Evolutionary conservation across 2,888 invertebrate species (phyloP).

Genomic region (Tubulanus polymorphus): DNA sequence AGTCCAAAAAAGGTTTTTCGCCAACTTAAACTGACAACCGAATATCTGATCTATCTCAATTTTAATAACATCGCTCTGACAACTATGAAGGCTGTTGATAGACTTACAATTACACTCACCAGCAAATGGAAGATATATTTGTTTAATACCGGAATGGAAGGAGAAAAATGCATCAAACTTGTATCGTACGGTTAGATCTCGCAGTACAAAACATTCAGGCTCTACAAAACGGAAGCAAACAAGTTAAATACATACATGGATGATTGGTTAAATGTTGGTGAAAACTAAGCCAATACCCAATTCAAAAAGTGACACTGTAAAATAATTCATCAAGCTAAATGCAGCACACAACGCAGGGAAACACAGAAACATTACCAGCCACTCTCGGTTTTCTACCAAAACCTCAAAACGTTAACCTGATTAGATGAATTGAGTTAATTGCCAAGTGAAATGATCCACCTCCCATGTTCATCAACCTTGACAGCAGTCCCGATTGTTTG

Average conservation of each 20-base stretch:
- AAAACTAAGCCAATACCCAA: neutral
- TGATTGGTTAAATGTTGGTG: neutral
- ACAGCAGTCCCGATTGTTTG: too few relatives aligned
- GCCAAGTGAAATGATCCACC: too few relatives aligned
- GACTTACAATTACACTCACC: slow-evolving; percentile 30
- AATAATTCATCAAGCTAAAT: neutral
- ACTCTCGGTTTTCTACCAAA: too few relatives aligned
- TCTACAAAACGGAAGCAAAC: slow-evolving; percentile 29
- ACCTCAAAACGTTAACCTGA: too few relatives aligned
- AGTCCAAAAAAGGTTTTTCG: too few relatives aligned
- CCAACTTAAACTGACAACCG: too few relatives aligned
- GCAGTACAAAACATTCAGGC: slow-evolving; percentile 35
- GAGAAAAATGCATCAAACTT: slow-evolving; percentile 45
- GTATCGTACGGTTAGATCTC: slow-evolving; percentile 26
- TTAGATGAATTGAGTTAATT: too few relatives aligned
- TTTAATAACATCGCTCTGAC: too few relatives aligned
- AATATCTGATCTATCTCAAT: too few relatives aligned
- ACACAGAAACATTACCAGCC: too few relatives aligned
- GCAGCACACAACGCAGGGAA: neutral
- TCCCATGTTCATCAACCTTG: too few relatives aligned
- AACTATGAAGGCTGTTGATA: too few relatives aligned
- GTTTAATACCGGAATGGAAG: slow-evolving; percentile 45
- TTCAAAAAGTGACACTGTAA: neutral
- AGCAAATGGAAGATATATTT: slow-evolving; percentile 48
- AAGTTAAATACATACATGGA: neutral